phyloP scores from a whole-genome alignment of 2,888 invertebrate species.

The Sinelater perroti region DNA sequence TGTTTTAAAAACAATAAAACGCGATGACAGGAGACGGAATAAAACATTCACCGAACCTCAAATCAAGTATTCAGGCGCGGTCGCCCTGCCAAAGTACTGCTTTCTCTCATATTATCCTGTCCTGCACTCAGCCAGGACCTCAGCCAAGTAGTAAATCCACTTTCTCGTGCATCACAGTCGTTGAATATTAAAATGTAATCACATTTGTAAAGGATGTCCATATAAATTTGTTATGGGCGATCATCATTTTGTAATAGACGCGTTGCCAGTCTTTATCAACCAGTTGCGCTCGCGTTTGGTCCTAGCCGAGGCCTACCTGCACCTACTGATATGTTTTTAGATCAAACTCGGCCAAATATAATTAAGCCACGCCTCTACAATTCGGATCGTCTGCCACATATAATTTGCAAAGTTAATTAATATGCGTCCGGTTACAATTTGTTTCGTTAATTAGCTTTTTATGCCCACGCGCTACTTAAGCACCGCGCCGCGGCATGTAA shows the following conservation, averaged over 20 bases:
- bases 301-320: not conserved
- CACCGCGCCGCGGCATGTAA: not conserved
- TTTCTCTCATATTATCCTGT: slow-evolving; percentile 44
- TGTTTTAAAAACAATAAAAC: slow-evolving; percentile 52
- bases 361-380: slow-evolving; percentile 13
- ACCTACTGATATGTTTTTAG: slow-evolving; percentile 9
- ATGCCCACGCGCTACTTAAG: slow-evolving; percentile 9
- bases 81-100: slow-evolving; percentile 41
- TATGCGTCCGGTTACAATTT: slow-evolving; percentile 38
- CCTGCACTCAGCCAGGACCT: slow-evolving; percentile 43
- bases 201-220: slow-evolving; percentile 56
- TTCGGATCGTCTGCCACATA: slow-evolving; percentile 7
- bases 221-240: slow-evolving; percentile 45
- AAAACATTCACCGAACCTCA: slow-evolving; percentile 44
- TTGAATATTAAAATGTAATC: slow-evolving; percentile 59
- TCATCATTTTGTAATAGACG: slow-evolving; percentile 48
- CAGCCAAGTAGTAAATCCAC: slow-evolving; percentile 51
- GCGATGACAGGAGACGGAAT: slow-evolving; percentile 43
- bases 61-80: slow-evolving; percentile 47
- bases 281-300: slow-evolving; percentile 20
- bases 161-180: slow-evolving; percentile 53
- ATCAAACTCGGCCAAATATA: slow-evolving; percentile 13
- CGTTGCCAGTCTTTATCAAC: slow-evolving; percentile 40
- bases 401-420: slow-evolving; percentile 29
- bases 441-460: slow-evolving; percentile 33